Percentiles rank a stretch among this genome's conserved stretches.
phyloP scores from a whole-genome alignment of 2,888 invertebrate genomes.

The Sesia apiformis region DNA sequence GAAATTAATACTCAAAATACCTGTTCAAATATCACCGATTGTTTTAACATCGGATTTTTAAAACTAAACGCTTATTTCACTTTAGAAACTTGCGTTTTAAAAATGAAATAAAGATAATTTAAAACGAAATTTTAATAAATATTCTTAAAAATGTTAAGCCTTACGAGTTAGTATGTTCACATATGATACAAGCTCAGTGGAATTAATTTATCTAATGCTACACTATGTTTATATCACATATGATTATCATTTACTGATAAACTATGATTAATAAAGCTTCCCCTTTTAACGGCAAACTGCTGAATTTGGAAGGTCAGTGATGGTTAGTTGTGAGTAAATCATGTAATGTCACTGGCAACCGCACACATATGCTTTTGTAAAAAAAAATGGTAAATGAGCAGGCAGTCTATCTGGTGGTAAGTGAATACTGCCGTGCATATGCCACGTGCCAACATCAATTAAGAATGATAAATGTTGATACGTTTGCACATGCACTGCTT shows the following conservation, averaged over 20 bases:
- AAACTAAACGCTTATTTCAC: conserved; percentile 21
- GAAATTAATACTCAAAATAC: conserved; percentile 19
- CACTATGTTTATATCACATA: conserved; percentile 67
- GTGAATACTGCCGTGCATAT: too few species aligned
- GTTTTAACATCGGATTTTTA: conserved; percentile 44
- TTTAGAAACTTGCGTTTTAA: conserved; percentile 15
- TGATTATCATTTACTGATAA: conserved; percentile 62
- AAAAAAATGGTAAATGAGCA: too few species aligned
- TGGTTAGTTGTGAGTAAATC: not conserved
- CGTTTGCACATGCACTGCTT: too few species aligned
- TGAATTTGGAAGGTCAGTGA: conserved; percentile 37
- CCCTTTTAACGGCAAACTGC: conserved; percentile 39
- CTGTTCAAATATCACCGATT: conserved; percentile 30
- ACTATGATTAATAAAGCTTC: conserved; percentile 51
- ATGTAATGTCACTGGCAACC: conserved; percentile 12
- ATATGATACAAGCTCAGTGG: conserved; percentile 32
- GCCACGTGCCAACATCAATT: too few species aligned
- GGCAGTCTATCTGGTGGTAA: too few species aligned
- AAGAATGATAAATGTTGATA: too few species aligned
- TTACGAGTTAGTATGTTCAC: conserved; percentile 30
- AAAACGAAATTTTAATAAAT: conserved; percentile 48
- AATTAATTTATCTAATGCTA: conserved; percentile 37
- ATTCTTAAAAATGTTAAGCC: conserved; percentile 38
- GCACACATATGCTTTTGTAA: not conserved
- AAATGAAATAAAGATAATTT: conserved; percentile 46